Percentiles rank a stretch among this genome's conserved stretches.
Evolutionary conservation across 2,797 vertebrate species (phyloP).

Genomic region (Etheostoma nigrum): DNA sequence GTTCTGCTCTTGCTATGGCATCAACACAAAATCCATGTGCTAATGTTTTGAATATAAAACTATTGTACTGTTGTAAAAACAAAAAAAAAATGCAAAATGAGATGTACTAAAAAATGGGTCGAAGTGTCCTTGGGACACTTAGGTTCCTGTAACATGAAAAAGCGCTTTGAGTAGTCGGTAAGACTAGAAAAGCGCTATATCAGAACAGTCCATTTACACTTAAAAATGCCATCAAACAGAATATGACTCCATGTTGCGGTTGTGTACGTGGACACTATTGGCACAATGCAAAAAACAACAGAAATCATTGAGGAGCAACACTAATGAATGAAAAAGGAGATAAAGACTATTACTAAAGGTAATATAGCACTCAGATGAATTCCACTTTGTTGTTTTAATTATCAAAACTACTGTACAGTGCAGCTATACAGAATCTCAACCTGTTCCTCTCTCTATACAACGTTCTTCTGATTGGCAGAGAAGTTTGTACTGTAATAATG

Average conservation of each 20-base stretch:
- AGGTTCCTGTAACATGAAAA: no score
- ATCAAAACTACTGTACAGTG: not conserved
- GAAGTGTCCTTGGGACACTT: no score
- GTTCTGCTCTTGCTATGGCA: not conserved
- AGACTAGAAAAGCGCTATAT: no score
- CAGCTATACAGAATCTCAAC: not conserved
- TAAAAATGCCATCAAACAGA: not conserved
- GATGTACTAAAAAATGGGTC: not conserved
- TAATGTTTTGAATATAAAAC: constrained; percentile 2
- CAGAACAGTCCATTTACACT: no score
- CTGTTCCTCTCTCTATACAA: not conserved
- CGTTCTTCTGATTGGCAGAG: not conserved
- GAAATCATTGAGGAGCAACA: not conserved
- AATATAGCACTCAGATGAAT: not conserved
- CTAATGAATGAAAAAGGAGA: not conserved
- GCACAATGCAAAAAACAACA: not conserved
- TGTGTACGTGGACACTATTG: not conserved
- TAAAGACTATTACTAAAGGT: not conserved
- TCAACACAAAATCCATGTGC: constrained; percentile 1
- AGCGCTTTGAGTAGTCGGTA: no score
- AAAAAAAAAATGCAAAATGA: not conserved
- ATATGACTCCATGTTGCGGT: not conserved
- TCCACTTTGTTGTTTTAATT: not conserved
- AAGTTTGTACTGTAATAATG: constrained; percentile 23
- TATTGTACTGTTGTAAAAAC: no score